Conservation (phyloP, 2,113 vertebrate species). For the Verasper variegatus region DNA sequence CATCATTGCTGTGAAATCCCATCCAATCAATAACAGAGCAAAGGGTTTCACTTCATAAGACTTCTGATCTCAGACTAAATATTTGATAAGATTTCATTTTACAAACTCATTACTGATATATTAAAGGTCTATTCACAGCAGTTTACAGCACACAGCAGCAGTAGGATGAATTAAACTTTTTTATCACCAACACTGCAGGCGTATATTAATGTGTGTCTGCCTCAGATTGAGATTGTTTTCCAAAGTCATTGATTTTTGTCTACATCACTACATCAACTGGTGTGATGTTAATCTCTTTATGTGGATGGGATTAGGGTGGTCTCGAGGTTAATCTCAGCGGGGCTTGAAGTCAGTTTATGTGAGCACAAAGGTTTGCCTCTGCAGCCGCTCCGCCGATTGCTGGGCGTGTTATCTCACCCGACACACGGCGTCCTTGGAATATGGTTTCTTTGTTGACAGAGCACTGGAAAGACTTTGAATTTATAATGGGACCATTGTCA, state of each 20-base stretch:
- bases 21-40: background rate
- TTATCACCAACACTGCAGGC: background rate
- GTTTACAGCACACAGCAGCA: slow-evolving; percentile 16
- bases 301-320: slow-evolving; percentile 55
- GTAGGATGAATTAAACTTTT: background rate
- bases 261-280: slow-evolving; percentile 30
- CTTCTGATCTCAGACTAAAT: slow-evolving; percentile 11
- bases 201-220: background rate
- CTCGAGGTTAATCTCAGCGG: slow-evolving; percentile 59
- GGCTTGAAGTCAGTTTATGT: slow-evolving; percentile 54
- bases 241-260: slow-evolving; percentile 4
- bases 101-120: background rate
- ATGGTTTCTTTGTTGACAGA: slow-evolving; percentile 54
- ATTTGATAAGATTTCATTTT: slow-evolving; percentile 1
- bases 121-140: background rate
- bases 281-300: slow-evolving; percentile 59
- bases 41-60: background rate
- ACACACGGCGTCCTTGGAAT: slow-evolving; percentile 58
- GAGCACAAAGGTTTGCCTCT: slow-evolving; percentile 42
- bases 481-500: slow-evolving; percentile 46
- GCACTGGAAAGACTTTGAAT: slow-evolving; percentile 45
- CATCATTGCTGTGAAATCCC: background rate
- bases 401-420: slow-evolving; percentile 59
- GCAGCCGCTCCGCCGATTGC: slow-evolving; percentile 7
- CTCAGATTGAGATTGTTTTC: background rate